A percentile compares a stretch with the other conserved stretches of the same genome.
Evolutionary conservation across 1,140 invertebrate species (phyloP).

Genomic region (Acromyrmex charruanus): DNA sequence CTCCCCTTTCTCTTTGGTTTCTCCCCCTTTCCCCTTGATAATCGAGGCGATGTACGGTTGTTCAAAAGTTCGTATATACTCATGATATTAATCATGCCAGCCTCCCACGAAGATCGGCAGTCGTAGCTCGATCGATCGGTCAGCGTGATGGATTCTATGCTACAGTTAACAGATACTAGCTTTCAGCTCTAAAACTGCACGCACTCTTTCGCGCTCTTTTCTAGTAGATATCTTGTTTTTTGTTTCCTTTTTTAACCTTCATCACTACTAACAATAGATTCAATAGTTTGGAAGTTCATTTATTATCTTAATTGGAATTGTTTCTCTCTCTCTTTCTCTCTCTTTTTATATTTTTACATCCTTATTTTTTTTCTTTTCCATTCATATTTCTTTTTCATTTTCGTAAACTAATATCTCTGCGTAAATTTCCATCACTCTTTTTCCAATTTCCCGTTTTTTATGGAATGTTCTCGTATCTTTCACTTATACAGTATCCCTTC

Average conservation of each 20-base stretch:
- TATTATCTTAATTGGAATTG: conserved; percentile 44
- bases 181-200: neutral
- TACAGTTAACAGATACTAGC: conserved; percentile 1
- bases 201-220: neutral
- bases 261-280: neutral
- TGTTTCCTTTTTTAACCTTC: conserved; percentile 21
- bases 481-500: neutral
- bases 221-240: neutral
- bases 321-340: neutral
- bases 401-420: neutral
- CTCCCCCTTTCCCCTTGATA: neutral
- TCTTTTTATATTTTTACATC: neutral
- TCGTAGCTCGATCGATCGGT: conserved; percentile 38
- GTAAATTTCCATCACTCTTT: neutral
- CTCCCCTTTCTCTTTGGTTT: conserved; percentile 5
- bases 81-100: conserved; percentile 55
- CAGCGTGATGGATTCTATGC: conserved; percentile 8
- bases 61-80: conserved; percentile 49
- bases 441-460: neutral
- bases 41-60: conserved; percentile 51
- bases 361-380: neutral
- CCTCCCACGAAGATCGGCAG: conserved; percentile 33
- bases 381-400: neutral
- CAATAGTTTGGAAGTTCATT: conserved; percentile 32
- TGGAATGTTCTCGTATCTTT: neutral